phyloP scores from a whole-genome alignment of 2,888 invertebrate species.

The Caenorhabditis sp. region DNA sequence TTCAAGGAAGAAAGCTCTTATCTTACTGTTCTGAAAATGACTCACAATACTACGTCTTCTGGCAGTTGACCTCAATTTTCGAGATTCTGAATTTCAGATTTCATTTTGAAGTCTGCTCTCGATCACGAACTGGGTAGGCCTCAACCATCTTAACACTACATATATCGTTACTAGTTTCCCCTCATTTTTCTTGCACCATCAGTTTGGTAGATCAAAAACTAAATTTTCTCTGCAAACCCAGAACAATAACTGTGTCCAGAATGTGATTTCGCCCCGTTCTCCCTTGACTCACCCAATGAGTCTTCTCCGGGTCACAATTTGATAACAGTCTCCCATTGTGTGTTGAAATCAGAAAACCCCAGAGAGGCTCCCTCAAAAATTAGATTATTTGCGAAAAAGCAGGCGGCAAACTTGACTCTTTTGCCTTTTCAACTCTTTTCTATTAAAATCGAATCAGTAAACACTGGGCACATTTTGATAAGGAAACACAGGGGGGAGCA shows the following conservation, averaged over 20 bases:
- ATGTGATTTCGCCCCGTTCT: conserved; percentile 12
- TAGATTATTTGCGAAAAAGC: conserved; percentile 20
- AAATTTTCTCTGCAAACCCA: not conserved
- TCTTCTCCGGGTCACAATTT: conserved; percentile 17
- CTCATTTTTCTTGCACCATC: not conserved
- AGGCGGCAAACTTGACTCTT: conserved; percentile 37
- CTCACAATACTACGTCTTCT: too few relatives aligned
- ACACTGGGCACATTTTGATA: conserved; percentile 32
- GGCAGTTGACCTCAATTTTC: too few relatives aligned
- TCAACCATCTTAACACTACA: too few relatives aligned
- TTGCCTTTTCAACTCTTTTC: not conserved
- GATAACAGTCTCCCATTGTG: not conserved
- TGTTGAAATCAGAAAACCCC: not conserved
- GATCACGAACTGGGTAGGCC: too few relatives aligned
- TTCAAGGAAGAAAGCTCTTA: too few relatives aligned
- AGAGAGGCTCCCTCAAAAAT: not conserved
- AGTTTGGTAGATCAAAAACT: not conserved
- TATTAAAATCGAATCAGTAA: conserved; percentile 11
- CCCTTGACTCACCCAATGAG: conserved; percentile 9
- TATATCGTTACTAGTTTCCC: too few relatives aligned
- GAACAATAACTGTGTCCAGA: not conserved
- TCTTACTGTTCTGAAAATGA: too few relatives aligned
- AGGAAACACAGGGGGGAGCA: conserved; percentile 17
- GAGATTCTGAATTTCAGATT: too few relatives aligned
- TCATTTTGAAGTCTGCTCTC: too few relatives aligned